Evolutionary conservation across 2,113 vertebrate species (phyloP), one percentile per base, ranked within the genome.

Genomic region (Motacilla alba): DNA sequence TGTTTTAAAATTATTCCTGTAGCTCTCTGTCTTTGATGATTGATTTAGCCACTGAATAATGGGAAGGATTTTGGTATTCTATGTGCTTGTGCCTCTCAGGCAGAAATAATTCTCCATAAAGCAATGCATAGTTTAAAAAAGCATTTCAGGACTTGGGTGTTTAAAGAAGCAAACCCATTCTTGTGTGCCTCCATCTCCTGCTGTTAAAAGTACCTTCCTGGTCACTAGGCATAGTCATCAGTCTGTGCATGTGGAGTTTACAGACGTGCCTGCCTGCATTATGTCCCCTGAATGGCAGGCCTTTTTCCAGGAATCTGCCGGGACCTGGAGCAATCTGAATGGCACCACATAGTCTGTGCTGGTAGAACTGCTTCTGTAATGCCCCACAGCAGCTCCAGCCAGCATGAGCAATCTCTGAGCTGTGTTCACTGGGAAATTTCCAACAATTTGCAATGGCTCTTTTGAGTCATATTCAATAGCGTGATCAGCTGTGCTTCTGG

Each of bases 1-100:
- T 96, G 78, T 97, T 98, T 98, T 96, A 95, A 98, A 95, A 79
- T 94, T 97, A 94, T 94, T 93, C 77, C 75, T 78, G n/a, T 96
- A 92, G 68, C 72, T 76, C 41, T 78, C 15, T 69, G 28, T 62
- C 52, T 93, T 46, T 41, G 17, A 27, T 82, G 72, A 52, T 53
- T 72, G 47, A 59, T 90, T 95, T 82, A 66, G 66, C 30, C 14
- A 15, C 24, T 67, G 56, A 75, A 69, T 82, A 68, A 69, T 37
- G 18, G 31, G 44, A 30, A 77, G 14, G 44, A n/a, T 81, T 87
- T 73, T 73, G 56, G 10, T 90, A 77, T 59, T 73, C 55, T 60
- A 3, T 24, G 26, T 69, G 37, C 30, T 64, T 58, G 24, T 62
- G 23, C 44, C 18, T 31, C 69, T 88, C 50, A 62, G 49, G 47